Evolutionary conservation across 2,797 vertebrate species (phyloP).

Genomic region (Lindbergichthys nudifrons): DNA sequence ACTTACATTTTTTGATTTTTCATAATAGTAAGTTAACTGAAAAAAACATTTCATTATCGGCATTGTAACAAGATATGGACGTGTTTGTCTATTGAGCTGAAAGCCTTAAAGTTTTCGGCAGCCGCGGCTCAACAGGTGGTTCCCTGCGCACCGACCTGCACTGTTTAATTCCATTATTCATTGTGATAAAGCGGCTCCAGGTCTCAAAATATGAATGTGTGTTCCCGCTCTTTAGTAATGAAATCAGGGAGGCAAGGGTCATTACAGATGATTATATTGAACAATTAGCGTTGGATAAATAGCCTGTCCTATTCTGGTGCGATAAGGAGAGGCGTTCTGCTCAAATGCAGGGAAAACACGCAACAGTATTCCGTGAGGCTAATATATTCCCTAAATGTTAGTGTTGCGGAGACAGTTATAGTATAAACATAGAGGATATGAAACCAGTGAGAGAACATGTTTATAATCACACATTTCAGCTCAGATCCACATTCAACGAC

Average conservation of each 20-base stretch:
- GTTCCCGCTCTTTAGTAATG: slow-evolving; percentile 29
- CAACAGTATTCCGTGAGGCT: slow-evolving; percentile 12
- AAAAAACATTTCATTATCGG: background rate
- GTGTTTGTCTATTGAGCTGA: background rate
- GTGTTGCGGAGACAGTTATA: slow-evolving; percentile 32
- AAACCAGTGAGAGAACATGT: slow-evolving; percentile 10
- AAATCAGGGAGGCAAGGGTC: slow-evolving; percentile 24
- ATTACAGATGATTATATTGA: slow-evolving; percentile 40
- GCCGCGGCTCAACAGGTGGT: slow-evolving; percentile 62
- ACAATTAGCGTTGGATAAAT: slow-evolving; percentile 30
- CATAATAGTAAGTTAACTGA: background rate
- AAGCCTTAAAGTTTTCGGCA: slow-evolving; percentile 30
- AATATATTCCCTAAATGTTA: slow-evolving; percentile 50
- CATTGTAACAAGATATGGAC: background rate
- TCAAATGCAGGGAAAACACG: background rate
- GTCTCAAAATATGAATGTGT: slow-evolving; percentile 9
- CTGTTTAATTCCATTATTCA: slow-evolving; percentile 32
- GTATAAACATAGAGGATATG: slow-evolving; percentile 26
- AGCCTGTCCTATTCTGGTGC: slow-evolving; percentile 18
- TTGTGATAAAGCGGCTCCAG: slow-evolving; percentile 9
- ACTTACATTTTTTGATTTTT: background rate
- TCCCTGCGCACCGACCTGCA: slow-evolving; percentile 20
- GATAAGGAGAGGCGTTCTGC: background rate
- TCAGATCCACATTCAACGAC: slow-evolving; percentile 7
- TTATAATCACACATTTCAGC: slow-evolving; percentile 6